Evolutionary conservation across 92 coral and sea anemone species (phyloP).

Genomic region (Porites divaricata): DNA sequence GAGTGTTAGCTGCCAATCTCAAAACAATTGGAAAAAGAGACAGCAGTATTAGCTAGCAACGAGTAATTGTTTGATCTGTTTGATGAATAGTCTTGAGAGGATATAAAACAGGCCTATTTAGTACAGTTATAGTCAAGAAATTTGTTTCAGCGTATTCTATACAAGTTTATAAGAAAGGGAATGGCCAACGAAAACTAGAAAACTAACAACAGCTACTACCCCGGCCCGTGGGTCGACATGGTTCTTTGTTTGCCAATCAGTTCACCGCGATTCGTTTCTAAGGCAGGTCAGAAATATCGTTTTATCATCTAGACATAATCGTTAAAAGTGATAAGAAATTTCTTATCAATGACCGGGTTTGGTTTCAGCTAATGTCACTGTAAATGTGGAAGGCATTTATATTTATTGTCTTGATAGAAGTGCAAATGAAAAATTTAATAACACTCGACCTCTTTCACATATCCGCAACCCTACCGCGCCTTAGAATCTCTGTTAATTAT

Average conservation of each 20-base stretch:
- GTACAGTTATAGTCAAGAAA: not conserved
- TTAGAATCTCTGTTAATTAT: not conserved
- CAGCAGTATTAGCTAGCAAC: not conserved
- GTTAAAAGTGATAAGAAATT: not conserved
- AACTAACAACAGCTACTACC: not conserved
- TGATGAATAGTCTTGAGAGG: not conserved
- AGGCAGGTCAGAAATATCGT: not conserved
- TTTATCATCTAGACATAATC: not conserved
- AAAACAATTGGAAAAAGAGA: not conserved
- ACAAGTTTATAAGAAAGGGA: not conserved
- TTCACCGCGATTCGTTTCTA: not conserved
- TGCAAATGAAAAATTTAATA: constrained; percentile 1
- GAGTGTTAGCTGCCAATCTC: not conserved
- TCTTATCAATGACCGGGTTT: constrained; percentile 6
- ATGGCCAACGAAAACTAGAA: too few relatives aligned
- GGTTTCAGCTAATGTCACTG: not conserved
- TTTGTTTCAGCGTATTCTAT: not conserved
- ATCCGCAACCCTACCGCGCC: constrained; percentile 1
- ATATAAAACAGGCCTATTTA: not conserved
- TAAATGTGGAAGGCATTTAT: not conserved
- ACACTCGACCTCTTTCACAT: constrained; percentile 21
- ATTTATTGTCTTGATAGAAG: constrained; percentile 28
- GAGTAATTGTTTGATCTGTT: not conserved
- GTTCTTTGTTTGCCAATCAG: too few relatives aligned
- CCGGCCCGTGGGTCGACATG: not conserved